phyloP scores from a whole-genome alignment of 2,113 vertebrate species.

The Chloroceryle aenea region DNA sequence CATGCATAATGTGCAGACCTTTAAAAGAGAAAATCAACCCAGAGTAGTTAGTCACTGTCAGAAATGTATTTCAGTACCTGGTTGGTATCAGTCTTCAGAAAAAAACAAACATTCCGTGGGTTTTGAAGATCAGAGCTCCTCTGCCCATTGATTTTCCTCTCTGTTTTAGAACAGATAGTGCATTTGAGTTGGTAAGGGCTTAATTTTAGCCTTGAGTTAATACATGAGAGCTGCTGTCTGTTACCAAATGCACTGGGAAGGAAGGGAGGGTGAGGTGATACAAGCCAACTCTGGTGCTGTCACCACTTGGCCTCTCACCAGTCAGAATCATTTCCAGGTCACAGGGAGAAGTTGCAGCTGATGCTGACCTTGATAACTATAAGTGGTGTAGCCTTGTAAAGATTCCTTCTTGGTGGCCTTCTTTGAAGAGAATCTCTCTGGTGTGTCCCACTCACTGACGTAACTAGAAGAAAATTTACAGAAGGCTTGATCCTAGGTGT shows the following conservation, averaged over 20 bases:
- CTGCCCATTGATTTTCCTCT: neutral
- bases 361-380: neutral
- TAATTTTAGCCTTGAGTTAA: neutral
- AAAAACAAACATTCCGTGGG: neutral
- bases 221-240: neutral
- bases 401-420: too few species aligned
- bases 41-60: neutral
- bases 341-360: neutral
- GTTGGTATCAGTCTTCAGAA: neutral
- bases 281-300: fast-evolving
- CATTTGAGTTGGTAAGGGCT: neutral
- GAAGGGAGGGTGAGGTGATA: neutral
- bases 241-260: fast-evolving
- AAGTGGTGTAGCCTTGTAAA: neutral
- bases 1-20: neutral
- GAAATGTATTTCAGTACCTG: neutral
- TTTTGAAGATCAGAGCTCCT: neutral
- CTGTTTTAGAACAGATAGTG: neutral
- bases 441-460: neutral
- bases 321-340: neutral
- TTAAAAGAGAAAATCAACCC: neutral
- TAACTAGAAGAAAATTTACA: neutral
- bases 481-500: neutral
- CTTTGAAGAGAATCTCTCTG: too few species aligned
- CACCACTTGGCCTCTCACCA: neutral